Evolutionary conservation across 2,888 invertebrate genomes (phyloP), one percentile per base, ranked within the genome.

Genomic region (Cecidostiba fungosa): DNA sequence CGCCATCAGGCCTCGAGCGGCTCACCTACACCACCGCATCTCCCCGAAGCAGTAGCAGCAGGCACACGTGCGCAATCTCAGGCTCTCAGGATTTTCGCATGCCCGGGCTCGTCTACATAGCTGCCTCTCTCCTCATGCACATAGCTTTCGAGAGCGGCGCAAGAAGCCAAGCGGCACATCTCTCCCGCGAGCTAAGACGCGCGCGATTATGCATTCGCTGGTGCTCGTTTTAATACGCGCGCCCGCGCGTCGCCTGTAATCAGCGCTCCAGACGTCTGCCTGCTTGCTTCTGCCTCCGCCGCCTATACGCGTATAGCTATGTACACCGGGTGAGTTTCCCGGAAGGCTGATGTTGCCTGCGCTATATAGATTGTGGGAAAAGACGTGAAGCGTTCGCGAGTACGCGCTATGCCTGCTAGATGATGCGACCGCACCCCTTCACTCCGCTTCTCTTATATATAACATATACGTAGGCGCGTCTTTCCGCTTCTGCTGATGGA

Each of bases 141-240:
- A 54, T 54, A 32, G 19, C 26, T 72, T 19, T 39, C 39, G n/a
- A n/a, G 16, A 70, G 70, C 32, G 16, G 1, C 36, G n/a, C 77
- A 66, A 77, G 77, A 66, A 77, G 72, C 72, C 39, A n/a, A 36
- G 39, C 72, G 36, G 77, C 23, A 26, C 76, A 76, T 50, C 23
- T 23, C 54, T 26, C n/a, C 74, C 23, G 62, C 36, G 36, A 72
- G 32, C 69, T 26, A 82, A 76, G 82, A 82, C 54, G 72, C 74
- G 79, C 39, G 72, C 78, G 79, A 79, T 83, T 74, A 78, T 85
- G 85, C 82, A 85, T 82, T 79, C 76, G 77, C 76, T 29, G 19
- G 70, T 39, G 81, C 73, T 82, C 82, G 70, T 79, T 85, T 82
- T 79, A 69, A 82, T 70, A 12, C 82, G 66, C 36, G 26, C 66